These are phyloP conservation scores for Priocnemis perturbator DNA, from an alignment of 2,888 invertebrate species.

Conservation along the genomic window DNA sequence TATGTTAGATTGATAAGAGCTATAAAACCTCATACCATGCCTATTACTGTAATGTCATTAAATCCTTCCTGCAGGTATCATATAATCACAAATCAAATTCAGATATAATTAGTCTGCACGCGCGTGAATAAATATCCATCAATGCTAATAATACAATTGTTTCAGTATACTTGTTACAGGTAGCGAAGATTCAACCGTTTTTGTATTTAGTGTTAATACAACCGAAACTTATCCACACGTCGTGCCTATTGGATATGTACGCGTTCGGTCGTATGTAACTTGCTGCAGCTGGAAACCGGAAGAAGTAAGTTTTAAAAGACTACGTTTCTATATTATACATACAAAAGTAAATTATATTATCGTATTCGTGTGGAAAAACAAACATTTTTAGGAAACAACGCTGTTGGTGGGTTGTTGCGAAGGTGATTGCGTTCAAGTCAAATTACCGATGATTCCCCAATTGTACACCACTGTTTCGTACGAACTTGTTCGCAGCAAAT, in stretches of 20 bases:
- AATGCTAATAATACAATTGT: slow-evolving; percentile 18
- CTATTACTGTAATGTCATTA: slow-evolving; percentile 80
- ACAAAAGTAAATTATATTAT: slow-evolving; percentile 12
- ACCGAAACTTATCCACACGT: slow-evolving; percentile 75
- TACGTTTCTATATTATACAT: slow-evolving; percentile 67
- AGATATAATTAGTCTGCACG: too few relatives aligned
- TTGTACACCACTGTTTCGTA: slow-evolving; percentile 76
- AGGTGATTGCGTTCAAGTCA: slow-evolving; percentile 78
- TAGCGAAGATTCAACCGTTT: slow-evolving; percentile 83
- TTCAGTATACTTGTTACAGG: slow-evolving; percentile 80
- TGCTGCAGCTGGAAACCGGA: slow-evolving; percentile 83
- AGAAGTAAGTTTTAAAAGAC: slow-evolving; percentile 46
- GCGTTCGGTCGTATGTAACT: slow-evolving; percentile 80
- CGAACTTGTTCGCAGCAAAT: slow-evolving; percentile 68
- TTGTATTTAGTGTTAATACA: slow-evolving; percentile 78
- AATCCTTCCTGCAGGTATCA: slow-evolving; percentile 75
- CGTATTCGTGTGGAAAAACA: too few relatives aligned
- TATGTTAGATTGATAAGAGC: slow-evolving; percentile 65
- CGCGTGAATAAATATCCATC: neutral
- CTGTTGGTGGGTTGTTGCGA: slow-evolving; percentile 78
- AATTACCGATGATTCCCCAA: slow-evolving; percentile 74
- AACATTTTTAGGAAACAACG: slow-evolving; percentile 67
- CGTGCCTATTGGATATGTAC: slow-evolving; percentile 82
- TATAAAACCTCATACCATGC: slow-evolving; percentile 81
- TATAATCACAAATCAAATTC: too few relatives aligned